These are phyloP conservation scores for Thalassoma bifasciatum DNA, from an alignment of 2,113 vertebrate species.

Conservation along the genomic window DNA sequence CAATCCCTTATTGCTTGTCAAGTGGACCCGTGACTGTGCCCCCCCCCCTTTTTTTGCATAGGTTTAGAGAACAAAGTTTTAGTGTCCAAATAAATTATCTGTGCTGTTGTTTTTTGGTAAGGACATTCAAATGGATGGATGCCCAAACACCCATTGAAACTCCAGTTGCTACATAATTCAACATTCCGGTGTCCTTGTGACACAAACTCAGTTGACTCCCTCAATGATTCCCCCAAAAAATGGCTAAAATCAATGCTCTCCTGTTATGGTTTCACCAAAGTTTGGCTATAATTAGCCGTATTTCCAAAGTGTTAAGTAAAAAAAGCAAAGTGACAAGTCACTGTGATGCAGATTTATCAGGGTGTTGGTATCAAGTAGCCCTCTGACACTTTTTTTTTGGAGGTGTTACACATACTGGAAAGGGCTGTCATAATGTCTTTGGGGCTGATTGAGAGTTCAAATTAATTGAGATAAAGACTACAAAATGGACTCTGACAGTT, in stretches of 20 bases:
- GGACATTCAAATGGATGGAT: not conserved
- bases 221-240: not conserved
- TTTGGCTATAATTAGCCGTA: too few relatives aligned
- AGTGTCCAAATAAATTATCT: not conserved
- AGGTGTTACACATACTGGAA: not conserved
- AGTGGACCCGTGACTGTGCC: too few relatives aligned
- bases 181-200: not conserved
- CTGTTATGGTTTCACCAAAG: not conserved
- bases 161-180: not conserved
- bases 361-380: not conserved
- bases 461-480: conserved; percentile 34
- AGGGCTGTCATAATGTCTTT: conserved; percentile 6
- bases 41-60: not conserved
- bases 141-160: not conserved
- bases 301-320: too few relatives aligned
- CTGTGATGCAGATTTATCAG: not conserved
- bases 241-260: not conserved
- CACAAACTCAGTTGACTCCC: not conserved
- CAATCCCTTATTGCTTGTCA: too few relatives aligned
- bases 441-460: conserved; percentile 22
- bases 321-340: too few relatives aligned
- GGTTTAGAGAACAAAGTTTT: not conserved
- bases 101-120: not conserved
- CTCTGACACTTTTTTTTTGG: not conserved
- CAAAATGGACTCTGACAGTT: conserved; percentile 44